These are phyloP conservation scores for Mesembrinibis cayennensis DNA, from an alignment of 2,113 vertebrate genomes.

Conservation along the genomic window DNA sequence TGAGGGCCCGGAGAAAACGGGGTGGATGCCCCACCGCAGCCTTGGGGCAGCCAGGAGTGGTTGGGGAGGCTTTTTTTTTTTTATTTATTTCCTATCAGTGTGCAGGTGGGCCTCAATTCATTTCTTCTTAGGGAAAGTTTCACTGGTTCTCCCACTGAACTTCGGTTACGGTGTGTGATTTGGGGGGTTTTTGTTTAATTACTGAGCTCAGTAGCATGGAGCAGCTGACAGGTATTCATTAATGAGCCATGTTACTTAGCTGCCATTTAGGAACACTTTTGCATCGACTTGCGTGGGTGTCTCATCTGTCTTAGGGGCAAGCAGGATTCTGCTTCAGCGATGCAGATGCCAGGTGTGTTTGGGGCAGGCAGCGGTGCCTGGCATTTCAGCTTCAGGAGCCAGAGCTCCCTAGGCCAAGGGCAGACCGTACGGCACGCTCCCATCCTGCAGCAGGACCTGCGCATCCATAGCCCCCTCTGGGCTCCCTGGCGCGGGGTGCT, in stretches of 20 bases:
- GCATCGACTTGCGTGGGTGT: accelerated
- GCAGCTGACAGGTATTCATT: not conserved
- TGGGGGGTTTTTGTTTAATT: not conserved
- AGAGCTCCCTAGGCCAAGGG: not conserved
- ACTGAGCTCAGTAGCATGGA: not conserved
- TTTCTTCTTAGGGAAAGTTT: not conserved
- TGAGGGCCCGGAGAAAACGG: accelerated
- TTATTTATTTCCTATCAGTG: not conserved
- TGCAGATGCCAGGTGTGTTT: not conserved
- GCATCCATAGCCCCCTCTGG: accelerated
- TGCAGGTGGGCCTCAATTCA: not conserved
- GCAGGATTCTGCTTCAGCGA: not conserved
- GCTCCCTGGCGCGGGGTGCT: accelerated
- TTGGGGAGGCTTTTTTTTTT: not conserved
- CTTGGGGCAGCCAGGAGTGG: not conserved
- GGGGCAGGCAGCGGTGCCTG: not conserved
- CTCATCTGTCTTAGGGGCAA: not conserved
- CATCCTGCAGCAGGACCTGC: not conserved
- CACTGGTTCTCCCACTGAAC: not conserved
- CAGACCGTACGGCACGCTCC: accelerated
- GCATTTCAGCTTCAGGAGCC: not conserved
- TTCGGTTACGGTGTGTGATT: not conserved
- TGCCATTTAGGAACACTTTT: not conserved
- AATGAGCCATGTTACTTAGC: not conserved
- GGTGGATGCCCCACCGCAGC: not conserved